A percentile compares a stretch with the other conserved stretches of the same genome.
phyloP scores from a whole-genome alignment of 2,797 vertebrate genomes.

The Pangasius krempfi region DNA sequence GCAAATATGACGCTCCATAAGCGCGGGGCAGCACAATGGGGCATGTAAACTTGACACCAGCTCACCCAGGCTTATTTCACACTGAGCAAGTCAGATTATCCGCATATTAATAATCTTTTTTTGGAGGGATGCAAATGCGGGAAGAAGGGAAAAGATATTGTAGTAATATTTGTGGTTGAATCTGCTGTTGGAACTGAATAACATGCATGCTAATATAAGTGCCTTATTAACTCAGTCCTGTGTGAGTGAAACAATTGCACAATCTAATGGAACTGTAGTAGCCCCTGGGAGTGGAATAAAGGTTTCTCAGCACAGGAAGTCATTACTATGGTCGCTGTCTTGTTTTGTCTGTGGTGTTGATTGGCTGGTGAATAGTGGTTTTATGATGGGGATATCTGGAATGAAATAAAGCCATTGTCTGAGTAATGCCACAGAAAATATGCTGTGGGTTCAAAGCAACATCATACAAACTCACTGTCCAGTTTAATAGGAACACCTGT shows the following conservation, averaged over 20 bases:
- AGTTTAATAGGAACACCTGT: background rate
- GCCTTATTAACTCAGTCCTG: constrained; percentile 36
- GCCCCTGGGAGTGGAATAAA: constrained; percentile 8
- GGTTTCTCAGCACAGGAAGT: background rate
- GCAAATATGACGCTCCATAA: constrained; percentile 52
- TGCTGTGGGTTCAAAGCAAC: background rate
- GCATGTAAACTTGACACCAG: constrained; percentile 56
- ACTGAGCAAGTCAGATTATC: constrained; percentile 58
- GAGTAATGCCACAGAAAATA: background rate
- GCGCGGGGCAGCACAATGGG: constrained; percentile 52
- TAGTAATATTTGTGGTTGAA: constrained; percentile 48
- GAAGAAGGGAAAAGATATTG: constrained; percentile 38
- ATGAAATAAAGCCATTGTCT: constrained; percentile 17
- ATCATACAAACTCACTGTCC: background rate
- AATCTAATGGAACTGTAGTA: constrained; percentile 41
- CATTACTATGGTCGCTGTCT: constrained; percentile 20
- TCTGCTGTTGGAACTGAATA: constrained; percentile 50
- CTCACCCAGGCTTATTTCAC: constrained; percentile 53
- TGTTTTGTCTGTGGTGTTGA: constrained; percentile 11
- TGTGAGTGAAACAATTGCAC: constrained; percentile 49
- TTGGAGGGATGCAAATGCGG: constrained; percentile 48
- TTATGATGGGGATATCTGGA: background rate
- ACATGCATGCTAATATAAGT: constrained; percentile 36
- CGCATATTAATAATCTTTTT: constrained; percentile 57
- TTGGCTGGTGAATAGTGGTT: constrained; percentile 21